A percentile compares a stretch with the other conserved stretches of the same genome.
Evolutionary conservation across 2,797 vertebrate species (phyloP).

Genomic region (Melanitta fusca): DNA sequence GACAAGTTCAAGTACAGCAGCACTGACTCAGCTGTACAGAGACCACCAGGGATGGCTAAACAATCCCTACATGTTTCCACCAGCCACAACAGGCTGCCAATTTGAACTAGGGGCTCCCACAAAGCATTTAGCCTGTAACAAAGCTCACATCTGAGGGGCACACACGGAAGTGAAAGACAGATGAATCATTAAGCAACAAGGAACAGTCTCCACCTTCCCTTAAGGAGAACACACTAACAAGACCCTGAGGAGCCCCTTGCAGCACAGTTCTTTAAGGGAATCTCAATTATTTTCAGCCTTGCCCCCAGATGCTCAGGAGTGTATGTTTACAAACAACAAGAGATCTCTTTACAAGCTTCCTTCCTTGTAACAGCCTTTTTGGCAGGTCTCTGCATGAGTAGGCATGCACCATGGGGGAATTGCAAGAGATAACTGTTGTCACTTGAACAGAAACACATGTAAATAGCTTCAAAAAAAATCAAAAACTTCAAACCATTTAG

Average conservation of each 20-base stretch:
- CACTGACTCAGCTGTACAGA: rapidly evolving
- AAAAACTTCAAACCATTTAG: not conserved
- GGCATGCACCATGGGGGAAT: rapidly evolving
- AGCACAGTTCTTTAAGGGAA: not conserved
- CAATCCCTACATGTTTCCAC: rapidly evolving
- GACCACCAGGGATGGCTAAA: rapidly evolving
- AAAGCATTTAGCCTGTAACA: not conserved
- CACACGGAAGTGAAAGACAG: not conserved
- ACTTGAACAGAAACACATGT: not conserved
- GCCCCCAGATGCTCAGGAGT: not conserved
- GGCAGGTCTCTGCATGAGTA: not conserved
- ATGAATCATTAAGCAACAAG: not conserved
- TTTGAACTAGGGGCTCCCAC: not conserved
- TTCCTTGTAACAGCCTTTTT: not conserved
- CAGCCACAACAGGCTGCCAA: not conserved
- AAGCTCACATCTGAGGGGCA: not conserved
- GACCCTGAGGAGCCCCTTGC: not conserved
- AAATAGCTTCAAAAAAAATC: not conserved
- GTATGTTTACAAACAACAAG: not conserved
- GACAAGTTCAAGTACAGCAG: not conserved
- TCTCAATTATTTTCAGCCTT: not conserved
- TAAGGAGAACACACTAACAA: not conserved
- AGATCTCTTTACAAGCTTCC: not conserved
- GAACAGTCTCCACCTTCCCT: not conserved
- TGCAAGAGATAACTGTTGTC: not conserved